Evolutionary conservation across 2,888 invertebrate species (phyloP).

Genomic region (Seira musarum): DNA sequence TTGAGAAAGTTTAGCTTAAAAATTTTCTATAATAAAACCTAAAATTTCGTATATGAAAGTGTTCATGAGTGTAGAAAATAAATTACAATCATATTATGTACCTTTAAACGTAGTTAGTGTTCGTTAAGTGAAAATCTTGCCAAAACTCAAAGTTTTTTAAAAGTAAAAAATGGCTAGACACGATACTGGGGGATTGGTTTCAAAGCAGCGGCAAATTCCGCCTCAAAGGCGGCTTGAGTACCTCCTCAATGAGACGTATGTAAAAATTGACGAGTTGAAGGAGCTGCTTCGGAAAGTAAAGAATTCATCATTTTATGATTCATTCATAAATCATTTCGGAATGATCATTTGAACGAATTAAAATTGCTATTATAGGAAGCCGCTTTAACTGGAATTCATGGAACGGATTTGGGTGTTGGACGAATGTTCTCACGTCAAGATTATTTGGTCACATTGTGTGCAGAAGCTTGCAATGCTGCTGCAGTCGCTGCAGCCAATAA

Average conservation of each 20-base stretch:
- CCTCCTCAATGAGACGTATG: conserved; percentile 51
- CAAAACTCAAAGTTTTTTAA: too few species aligned
- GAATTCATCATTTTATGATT: neutral
- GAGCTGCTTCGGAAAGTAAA: conserved; percentile 51
- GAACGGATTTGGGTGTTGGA: conserved; percentile 16
- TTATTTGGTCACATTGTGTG: conserved; percentile 46
- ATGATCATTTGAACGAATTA: neutral
- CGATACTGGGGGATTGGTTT: conserved; percentile 29
- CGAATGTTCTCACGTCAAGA: conserved; percentile 51
- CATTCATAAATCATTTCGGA: neutral
- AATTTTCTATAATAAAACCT: too few species aligned
- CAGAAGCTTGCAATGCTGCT: conserved; percentile 40
- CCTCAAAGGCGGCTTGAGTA: conserved; percentile 48
- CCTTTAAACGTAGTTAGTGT: too few species aligned
- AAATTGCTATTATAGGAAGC: conserved; percentile 35
- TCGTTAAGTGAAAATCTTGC: too few species aligned
- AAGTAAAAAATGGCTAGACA: conserved; percentile 40
- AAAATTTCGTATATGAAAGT: too few species aligned
- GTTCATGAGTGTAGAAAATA: too few species aligned
- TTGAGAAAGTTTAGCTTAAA: too few species aligned
- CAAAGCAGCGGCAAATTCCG: conserved; percentile 8
- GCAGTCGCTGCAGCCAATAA: too few species aligned
- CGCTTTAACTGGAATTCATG: conserved; percentile 29
- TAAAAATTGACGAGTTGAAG: conserved; percentile 54
- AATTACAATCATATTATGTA: too few species aligned